phyloP scores from a whole-genome alignment of 2,113 vertebrate genomes.

The Oxygymnocypris stewartii region DNA sequence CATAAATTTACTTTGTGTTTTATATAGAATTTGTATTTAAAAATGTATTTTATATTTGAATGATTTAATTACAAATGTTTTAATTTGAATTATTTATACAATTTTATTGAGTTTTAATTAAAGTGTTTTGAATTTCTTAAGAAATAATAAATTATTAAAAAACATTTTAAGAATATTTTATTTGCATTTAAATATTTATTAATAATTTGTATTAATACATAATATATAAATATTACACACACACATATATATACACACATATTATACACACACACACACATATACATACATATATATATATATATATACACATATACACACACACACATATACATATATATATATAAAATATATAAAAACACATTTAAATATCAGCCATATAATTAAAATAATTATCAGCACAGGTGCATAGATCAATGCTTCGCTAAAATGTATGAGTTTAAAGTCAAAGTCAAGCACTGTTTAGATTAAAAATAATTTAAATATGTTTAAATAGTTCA shows the following conservation, averaged over 20 bases:
- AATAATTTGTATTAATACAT: too few species aligned
- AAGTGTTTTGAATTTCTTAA: not conserved
- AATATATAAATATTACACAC: too few species aligned
- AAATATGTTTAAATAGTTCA: too few species aligned
- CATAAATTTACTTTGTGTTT: not conserved
- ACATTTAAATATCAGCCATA: not conserved
- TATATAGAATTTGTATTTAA: not conserved
- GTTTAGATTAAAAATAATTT: too few species aligned
- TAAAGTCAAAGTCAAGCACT: too few species aligned
- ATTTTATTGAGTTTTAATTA: not conserved
- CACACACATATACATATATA: too few species aligned
- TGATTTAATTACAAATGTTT: not conserved
- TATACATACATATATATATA: too few species aligned
- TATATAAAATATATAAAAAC: not conserved
- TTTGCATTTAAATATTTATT: not conserved
- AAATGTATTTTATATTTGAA: not conserved
- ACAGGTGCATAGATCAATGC: not conserved
- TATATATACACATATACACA: too few species aligned
- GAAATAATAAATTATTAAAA: too few species aligned
- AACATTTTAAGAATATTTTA: too few species aligned
- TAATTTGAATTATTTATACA: not conserved
- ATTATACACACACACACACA: too few species aligned
- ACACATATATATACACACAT: too few species aligned
- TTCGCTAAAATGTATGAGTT: not conserved
- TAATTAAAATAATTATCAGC: not conserved